Percentiles rank a stretch among this genome's conserved stretches.
Conservation (phyloP, 2,113 vertebrate species). For the Phasianus colchicus region DNA sequence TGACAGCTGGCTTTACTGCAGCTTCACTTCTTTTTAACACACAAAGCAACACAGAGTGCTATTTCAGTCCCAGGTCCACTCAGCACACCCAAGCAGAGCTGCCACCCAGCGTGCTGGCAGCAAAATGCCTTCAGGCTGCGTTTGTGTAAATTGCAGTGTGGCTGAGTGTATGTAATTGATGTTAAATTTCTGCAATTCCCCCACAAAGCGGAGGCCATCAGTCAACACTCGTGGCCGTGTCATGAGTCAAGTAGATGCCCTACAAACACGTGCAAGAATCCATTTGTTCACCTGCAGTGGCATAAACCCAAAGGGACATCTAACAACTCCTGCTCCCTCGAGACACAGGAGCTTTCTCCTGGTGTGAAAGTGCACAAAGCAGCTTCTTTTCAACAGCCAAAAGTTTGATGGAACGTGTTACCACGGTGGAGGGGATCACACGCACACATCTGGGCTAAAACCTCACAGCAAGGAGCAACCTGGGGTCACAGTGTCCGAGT, state of each 20-base stretch:
- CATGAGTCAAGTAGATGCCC: neutral
- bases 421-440: neutral
- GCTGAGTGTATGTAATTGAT: rapidly evolving
- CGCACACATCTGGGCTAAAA: neutral
- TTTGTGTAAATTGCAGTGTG: rapidly evolving
- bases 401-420: rapidly evolving
- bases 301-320: neutral
- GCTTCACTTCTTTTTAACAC: neutral
- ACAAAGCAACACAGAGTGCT: neutral
- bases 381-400: neutral
- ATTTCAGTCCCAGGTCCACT: neutral
- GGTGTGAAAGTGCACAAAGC: neutral
- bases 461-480: neutral
- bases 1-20: neutral
- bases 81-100: neutral
- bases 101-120: neutral
- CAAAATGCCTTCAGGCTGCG: neutral
- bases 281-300: neutral
- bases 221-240: neutral
- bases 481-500: neutral
- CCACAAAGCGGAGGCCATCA: neutral
- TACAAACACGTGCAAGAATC: neutral
- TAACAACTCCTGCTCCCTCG: neutral
- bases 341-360: neutral
- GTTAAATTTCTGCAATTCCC: neutral